These are phyloP conservation scores for Tenthredo scrophulariae DNA, from an alignment of 2,888 invertebrate genomes.

Conservation along the genomic window DNA sequence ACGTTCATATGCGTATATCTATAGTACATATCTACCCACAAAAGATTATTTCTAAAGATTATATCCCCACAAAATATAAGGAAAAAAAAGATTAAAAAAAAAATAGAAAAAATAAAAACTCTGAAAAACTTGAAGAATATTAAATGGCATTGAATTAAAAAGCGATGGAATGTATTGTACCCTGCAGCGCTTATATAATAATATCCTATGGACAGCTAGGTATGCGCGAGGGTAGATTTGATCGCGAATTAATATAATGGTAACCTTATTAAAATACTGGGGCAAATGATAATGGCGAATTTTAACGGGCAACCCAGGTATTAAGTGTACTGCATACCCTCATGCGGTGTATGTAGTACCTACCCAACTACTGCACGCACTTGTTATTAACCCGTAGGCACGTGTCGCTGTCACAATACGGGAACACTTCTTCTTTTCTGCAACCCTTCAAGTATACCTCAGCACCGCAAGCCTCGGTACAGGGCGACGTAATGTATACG, in stretches of 20 bases:
- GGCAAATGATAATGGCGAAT: neutral
- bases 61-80: neutral
- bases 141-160: neutral
- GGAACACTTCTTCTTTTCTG: conserved; percentile 32
- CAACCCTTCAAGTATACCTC: conserved; percentile 44
- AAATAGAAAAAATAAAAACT: neutral
- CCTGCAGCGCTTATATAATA: neutral
- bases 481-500: neutral
- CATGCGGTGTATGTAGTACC: too few relatives aligned
- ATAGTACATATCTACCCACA: neutral
- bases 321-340: conserved; percentile 5
- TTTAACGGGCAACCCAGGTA: neutral
- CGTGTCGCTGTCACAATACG: conserved; percentile 45
- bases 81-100: neutral
- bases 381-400: conserved; percentile 19
- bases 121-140: neutral
- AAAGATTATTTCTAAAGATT: neutral
- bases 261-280: conserved; percentile 34
- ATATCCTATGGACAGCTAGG: neutral
- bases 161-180: neutral
- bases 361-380: conserved; percentile 13
- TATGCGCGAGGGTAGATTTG: conserved; percentile 32
- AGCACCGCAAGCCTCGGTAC: neutral
- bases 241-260: conserved; percentile 11
- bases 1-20: neutral